These are phyloP conservation scores for Cydia splendana DNA, from an alignment of 1,140 invertebrate genomes.

Conservation along the genomic window DNA sequence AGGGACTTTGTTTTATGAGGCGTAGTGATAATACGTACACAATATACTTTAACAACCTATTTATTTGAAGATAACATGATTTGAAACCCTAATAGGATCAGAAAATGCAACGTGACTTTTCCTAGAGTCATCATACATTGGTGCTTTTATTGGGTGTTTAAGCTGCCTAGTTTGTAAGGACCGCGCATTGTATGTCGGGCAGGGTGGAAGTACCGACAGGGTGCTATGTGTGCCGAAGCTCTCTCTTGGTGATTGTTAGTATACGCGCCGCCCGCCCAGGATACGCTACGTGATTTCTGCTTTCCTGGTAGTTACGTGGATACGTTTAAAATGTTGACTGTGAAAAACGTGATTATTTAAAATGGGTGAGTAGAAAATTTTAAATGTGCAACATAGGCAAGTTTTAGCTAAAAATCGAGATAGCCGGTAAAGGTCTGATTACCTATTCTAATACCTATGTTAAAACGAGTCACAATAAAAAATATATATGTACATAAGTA, in stretches of 20 bases:
- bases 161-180: background rate
- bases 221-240: background rate
- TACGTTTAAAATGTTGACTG: background rate
- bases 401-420: too few species aligned
- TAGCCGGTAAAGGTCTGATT: too few species aligned
- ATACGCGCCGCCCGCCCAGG: constrained; percentile 36
- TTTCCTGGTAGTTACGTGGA: constrained; percentile 37
- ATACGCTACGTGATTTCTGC: constrained; percentile 44
- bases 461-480: too few species aligned
- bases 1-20: too few species aligned
- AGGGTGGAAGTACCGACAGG: background rate
- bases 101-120: background rate
- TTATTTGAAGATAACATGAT: constrained; percentile 1
- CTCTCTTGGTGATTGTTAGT: constrained; percentile 31
- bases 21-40: background rate
- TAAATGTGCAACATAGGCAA: too few species aligned
- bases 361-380: background rate
- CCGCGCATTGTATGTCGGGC: background rate
- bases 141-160: background rate
- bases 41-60: background rate
- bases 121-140: background rate
- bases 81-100: background rate
- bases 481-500: too few species aligned
- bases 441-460: too few species aligned
- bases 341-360: constrained; percentile 6